Evolutionary conservation across 2,888 invertebrate genomes (phyloP), one percentile per base, ranked within the genome.

Genomic region (Gandaritis pyraliata): DNA sequence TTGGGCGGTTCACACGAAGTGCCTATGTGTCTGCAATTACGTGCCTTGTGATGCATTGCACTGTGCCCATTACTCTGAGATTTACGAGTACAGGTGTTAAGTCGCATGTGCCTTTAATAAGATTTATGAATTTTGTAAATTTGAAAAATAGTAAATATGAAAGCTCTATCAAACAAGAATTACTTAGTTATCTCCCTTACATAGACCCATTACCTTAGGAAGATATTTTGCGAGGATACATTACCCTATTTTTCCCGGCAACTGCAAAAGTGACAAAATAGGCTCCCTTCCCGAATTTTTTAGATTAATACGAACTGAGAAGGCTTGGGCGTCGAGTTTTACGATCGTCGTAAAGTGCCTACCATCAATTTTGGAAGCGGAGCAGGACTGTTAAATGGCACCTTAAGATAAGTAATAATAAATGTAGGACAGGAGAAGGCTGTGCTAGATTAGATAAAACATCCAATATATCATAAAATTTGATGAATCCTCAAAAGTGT

Each of bases 251-350:
- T 68, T 56, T 51, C 39, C 36, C 45, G 45, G 29, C 57, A 54
- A 64, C 58, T 48, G 51, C 47, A 38, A 64, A 69, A 64, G 65
- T 67, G 64, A 56, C 55, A 33, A 65, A 68, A 59, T 56, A 64
- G 61, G 61, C 47, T 61, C 58, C 51, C 51, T 63, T 61, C 64
- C 64, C 66, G 54, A 69, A 65, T 66, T 68, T 60, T 61, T 67
- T 66, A 72, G 71, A 73, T 73, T 74, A 73, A 72, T 66, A 71
- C 70, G 71, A 74, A 71, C 65, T 59, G 63, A 68, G 69, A 64
- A 62, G 71, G 64, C 57, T 61, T 57, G 30, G 64, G 61, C 67
- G 67, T 64, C 68, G 58, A 66, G 58, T 72, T 75, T 76, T 76
- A 76, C 68, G 72, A 71, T 55, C 55, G 43, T 62, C 65, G 70